phyloP scores from a whole-genome alignment of 1,140 invertebrate species.

The Aphaenogaster rudis region DNA sequence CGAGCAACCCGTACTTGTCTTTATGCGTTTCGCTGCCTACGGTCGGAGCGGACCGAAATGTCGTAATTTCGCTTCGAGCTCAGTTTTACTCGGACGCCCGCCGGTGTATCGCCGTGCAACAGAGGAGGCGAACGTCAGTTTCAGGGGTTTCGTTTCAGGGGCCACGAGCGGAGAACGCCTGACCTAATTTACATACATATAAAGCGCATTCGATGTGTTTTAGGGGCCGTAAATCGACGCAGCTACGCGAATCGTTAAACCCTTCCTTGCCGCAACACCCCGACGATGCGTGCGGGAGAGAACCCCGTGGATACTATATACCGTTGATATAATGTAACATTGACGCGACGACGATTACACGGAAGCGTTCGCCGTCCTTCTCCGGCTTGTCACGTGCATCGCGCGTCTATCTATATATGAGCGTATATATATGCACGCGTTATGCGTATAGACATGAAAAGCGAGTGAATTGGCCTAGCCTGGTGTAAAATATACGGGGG shows the following conservation, averaged over 20 bases:
- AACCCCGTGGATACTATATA: slow-evolving; percentile 58
- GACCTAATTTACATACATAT: slow-evolving; percentile 88
- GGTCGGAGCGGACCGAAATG: slow-evolving; percentile 74
- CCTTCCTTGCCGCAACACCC: slow-evolving; percentile 86
- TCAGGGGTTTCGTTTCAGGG: slow-evolving; percentile 53
- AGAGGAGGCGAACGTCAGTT: slow-evolving; percentile 28
- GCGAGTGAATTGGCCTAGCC: slow-evolving; percentile 6
- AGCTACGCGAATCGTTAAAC: slow-evolving; percentile 87
- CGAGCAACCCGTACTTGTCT: slow-evolving; percentile 66
- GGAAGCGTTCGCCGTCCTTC: slow-evolving; percentile 37
- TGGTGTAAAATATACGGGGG: background rate
- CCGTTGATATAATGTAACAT: slow-evolving; percentile 65
- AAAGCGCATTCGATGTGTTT: slow-evolving; percentile 88
- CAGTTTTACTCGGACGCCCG: slow-evolving; percentile 76
- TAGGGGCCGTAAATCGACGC: slow-evolving; percentile 87
- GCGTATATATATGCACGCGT: background rate
- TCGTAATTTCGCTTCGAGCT: slow-evolving; percentile 82
- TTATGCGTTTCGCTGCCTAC: slow-evolving; percentile 69
- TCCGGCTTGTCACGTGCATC: slow-evolving; percentile 12
- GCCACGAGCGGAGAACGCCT: slow-evolving; percentile 76
- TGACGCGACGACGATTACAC: slow-evolving; percentile 61
- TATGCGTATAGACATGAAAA: background rate
- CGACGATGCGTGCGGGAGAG: slow-evolving; percentile 80
- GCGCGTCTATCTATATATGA: background rate
- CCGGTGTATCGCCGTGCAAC: slow-evolving; percentile 44